Base-by-base conservation (phyloP, 2,113 vertebrate genomes). In the Leptodactylus fuscus region DNA sequence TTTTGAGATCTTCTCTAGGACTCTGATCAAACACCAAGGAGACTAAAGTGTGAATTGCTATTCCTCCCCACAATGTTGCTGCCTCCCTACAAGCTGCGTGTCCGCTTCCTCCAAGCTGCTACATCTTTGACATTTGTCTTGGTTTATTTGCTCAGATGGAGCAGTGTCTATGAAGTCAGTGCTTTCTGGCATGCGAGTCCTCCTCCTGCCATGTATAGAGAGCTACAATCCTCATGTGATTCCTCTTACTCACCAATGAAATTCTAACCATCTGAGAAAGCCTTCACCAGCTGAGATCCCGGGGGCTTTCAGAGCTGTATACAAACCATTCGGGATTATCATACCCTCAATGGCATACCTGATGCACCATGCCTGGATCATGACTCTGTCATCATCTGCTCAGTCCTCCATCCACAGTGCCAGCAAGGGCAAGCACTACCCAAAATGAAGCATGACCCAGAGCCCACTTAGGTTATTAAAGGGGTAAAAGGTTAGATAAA, bases 171-270 rank as follows among this genome's bases (percentile, higher is more conserved):
- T 89, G 91, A 86, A 81, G 89, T 87, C 89, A 51, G 89, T 73
- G 86, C 89, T 88, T 15, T 51, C 90, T 73, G 88, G 88, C 91
- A 91, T 48, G 82, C 90, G 92, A 83, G 49, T 89, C 89, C 91
- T 87, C 89, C 89, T 86, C 88, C 87, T 88, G 91, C 95, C 94
- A 92, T 91, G 91, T 71, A 95, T 83, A 90, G 92, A n/a, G 58
- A 87, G 90, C 91, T 91, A 94, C 91, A 91, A 90, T 89, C 88
- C 88, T 92, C 96, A 96, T 93, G 96, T 96, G 96, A 95, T 92
- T 88, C 58, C 80, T 44, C 89, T 87, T 87, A 90, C 89, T 88
- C 91, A 93, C 95, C 92, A 96, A 93, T 96, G 93, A 95, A 94
- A 96, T 92, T 87, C 90, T 91, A 94, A 89, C 93, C 93, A 89